Conservation (phyloP, 2,888 invertebrate genomes). For the Pristionchus japonicus region DNA sequence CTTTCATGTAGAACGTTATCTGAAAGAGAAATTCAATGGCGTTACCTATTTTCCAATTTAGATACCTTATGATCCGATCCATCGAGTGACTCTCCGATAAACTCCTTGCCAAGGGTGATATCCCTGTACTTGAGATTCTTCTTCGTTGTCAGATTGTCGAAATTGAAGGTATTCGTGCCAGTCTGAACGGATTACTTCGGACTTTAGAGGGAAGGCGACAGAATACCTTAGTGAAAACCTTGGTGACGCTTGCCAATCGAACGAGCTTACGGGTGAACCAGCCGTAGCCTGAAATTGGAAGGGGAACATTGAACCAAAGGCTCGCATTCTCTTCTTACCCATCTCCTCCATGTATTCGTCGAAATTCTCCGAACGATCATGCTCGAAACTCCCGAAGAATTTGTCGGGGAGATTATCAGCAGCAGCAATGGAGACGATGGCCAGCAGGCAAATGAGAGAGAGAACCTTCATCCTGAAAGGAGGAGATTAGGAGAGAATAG, state of each 20-base stretch:
- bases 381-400: conserved; percentile 69
- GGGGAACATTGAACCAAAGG: neutral
- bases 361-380: conserved; percentile 72
- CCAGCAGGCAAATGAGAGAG: neutral
- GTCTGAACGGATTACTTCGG: neutral
- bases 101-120: conserved; percentile 16
- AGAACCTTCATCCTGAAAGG: neutral
- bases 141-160: conserved; percentile 46
- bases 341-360: conserved; percentile 73
- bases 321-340: conserved; percentile 50
- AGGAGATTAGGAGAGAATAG: neutral
- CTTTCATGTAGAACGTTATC: neutral
- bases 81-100: conserved; percentile 46
- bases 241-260: neutral
- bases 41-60: neutral
- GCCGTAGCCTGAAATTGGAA: conserved; percentile 7
- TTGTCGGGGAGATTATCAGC: conserved; percentile 59
- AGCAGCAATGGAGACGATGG: neutral
- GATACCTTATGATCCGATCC: neutral
- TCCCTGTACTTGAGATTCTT: conserved; percentile 46
- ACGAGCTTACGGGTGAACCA: neutral
- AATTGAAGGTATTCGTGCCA: conserved; percentile 15
- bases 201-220: neutral
- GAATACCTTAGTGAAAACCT: neutral
- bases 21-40: neutral